phyloP scores from a whole-genome alignment of 2,888 invertebrate genomes.

The Pammene aurita region DNA sequence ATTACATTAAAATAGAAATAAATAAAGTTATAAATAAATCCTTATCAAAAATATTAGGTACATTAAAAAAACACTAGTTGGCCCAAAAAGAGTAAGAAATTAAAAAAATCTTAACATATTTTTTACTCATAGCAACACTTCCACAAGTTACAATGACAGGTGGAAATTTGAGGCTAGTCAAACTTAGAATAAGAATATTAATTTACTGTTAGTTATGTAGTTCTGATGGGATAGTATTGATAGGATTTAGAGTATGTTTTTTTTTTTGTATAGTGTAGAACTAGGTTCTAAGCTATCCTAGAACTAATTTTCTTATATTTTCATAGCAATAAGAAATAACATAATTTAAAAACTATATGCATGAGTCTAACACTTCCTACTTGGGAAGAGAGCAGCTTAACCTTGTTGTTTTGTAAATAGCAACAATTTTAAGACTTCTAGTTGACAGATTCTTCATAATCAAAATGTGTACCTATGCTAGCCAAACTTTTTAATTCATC shows the following conservation, averaged over 20 bases:
- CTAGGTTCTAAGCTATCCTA: no score
- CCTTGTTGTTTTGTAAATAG: neutral
- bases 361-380: no score
- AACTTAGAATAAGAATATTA: neutral
- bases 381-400: neutral
- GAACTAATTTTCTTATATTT: no score
- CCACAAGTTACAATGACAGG: constrained; percentile 6
- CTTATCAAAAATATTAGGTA: no score
- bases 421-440: neutral
- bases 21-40: no score
- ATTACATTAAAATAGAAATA: no score
- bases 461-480: neutral
- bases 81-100: neutral
- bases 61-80: no score
- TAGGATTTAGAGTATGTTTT: no score
- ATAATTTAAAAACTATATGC: no score
- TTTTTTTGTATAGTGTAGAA: no score
- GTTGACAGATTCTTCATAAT: neutral
- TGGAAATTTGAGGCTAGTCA: constrained; percentile 6
- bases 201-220: neutral
- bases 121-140: constrained; percentile 9
- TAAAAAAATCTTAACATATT: neutral
- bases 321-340: no score
- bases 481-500: neutral
- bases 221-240: no score